Conservation (phyloP, 1,140 invertebrate species). For the Ostrea edulis region DNA sequence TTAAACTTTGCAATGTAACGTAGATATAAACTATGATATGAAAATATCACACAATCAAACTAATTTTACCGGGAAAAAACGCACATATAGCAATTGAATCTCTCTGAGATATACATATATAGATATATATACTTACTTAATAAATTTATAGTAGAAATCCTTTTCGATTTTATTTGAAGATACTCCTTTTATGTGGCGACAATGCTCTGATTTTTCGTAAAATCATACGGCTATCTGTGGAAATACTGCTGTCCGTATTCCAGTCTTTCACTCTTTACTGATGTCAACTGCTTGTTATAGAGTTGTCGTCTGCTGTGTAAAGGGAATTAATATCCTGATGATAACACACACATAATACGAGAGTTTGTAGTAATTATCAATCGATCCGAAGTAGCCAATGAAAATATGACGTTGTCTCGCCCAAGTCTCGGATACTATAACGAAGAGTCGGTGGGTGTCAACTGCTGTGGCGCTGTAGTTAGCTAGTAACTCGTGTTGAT, state of each 20-base stretch:
- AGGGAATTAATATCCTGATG: conserved; percentile 37
- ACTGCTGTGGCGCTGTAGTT: neutral
- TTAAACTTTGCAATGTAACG: neutral
- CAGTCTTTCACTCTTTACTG: neutral
- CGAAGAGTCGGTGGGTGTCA: neutral
- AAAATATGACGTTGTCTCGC: conserved; percentile 36
- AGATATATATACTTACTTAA: neutral
- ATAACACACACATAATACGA: conserved; percentile 31
- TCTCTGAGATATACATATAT: neutral
- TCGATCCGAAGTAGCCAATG: conserved; percentile 34
- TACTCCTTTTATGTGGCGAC: neutral
- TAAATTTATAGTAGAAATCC: neutral
- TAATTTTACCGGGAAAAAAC: neutral
- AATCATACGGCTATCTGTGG: conserved; percentile 8
- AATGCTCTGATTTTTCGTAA: neutral
- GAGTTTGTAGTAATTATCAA: conserved; percentile 39
- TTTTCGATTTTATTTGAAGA: conserved; percentile 18
- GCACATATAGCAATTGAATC: neutral
- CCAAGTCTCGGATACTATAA: conserved; percentile 10
- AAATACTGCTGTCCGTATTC: neutral
- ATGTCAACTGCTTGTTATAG: conserved; percentile 26
- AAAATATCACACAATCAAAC: neutral
- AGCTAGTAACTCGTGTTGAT: neutral
- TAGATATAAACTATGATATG: neutral
- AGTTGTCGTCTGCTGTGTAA: conserved; percentile 23